A percentile compares a stretch with the other conserved stretches of the same genome.
Evolutionary conservation across 2,888 invertebrate genomes (phyloP).

Genomic region (Sminthurides aquaticus): DNA sequence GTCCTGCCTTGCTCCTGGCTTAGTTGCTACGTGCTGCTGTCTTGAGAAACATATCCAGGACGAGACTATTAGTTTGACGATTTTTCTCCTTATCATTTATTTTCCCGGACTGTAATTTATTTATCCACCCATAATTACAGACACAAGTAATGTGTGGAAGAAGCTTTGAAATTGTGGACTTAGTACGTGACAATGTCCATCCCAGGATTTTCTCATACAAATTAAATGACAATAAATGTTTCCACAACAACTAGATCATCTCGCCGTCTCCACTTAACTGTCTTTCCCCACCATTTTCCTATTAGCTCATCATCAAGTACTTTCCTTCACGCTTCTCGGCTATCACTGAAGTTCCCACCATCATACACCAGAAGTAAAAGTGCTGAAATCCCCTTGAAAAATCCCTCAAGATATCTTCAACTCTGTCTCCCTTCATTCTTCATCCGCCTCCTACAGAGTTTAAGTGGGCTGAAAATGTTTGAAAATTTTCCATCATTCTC

Average conservation of each 20-base stretch:
- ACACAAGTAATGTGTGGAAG: no score
- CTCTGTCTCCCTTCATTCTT: neutral
- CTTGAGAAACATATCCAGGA: no score
- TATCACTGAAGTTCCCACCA: neutral
- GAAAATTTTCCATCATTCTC: neutral
- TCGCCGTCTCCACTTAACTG: neutral
- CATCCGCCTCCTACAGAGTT: slow-evolving; percentile 1
- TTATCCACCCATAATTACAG: neutral
- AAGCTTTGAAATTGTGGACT: neutral
- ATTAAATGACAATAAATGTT: neutral
- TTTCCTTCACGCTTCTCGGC: neutral
- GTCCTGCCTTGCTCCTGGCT: no score
- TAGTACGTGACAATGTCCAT: neutral
- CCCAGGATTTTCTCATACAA: neutral
- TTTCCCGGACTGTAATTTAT: neutral
- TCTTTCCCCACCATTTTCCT: neutral
- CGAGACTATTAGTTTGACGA: no score
- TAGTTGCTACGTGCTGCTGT: no score
- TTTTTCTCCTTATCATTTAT: no score
- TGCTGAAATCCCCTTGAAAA: neutral
- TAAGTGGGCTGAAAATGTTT: neutral
- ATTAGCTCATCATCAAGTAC: neutral
- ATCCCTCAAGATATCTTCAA: neutral
- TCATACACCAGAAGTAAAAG: no score
- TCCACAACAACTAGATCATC: neutral